Evolutionary conservation across 30 jellyfish, hydroid and myxozoan genomes (phyloP).

Genomic region (Pelagia noctiluca): DNA sequence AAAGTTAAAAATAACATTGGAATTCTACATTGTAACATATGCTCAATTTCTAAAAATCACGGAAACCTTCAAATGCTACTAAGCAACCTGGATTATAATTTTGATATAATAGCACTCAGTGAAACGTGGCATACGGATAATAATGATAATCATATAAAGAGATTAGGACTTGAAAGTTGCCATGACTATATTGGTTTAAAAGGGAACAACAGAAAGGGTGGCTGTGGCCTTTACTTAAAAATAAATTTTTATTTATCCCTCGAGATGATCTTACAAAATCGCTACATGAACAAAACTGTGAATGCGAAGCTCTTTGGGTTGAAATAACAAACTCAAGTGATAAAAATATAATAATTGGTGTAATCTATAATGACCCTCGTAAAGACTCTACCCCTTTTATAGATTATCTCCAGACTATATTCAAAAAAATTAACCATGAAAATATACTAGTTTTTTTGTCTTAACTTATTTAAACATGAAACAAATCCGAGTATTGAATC

Average conservation of each 20-base stretch:
- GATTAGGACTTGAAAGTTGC: neutral
- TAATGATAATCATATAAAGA: neutral
- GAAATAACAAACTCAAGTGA: neutral
- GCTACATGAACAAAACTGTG: constrained; percentile 1
- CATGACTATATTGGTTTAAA: neutral
- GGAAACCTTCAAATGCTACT: constrained; percentile 1
- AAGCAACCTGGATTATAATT: neutral
- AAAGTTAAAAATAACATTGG: neutral
- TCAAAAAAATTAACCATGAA: neutral
- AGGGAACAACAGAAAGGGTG: constrained; percentile 8
- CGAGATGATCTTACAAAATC: neutral
- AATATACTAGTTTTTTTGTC: neutral
- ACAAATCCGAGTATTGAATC: constrained; percentile 1
- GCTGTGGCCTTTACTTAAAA: neutral
- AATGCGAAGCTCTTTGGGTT: constrained; percentile 2
- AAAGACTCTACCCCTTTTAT: neutral
- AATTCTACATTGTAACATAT: neutral
- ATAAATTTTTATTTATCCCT: neutral
- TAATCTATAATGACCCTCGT: neutral
- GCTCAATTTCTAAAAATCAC: neutral
- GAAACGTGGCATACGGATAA: neutral
- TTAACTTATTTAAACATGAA: neutral
- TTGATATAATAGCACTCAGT: neutral
- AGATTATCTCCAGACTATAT: constrained; percentile 2
- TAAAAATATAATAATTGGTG: neutral